phyloP scores from a whole-genome alignment of 2,797 vertebrate species.

The Lemur catta region DNA sequence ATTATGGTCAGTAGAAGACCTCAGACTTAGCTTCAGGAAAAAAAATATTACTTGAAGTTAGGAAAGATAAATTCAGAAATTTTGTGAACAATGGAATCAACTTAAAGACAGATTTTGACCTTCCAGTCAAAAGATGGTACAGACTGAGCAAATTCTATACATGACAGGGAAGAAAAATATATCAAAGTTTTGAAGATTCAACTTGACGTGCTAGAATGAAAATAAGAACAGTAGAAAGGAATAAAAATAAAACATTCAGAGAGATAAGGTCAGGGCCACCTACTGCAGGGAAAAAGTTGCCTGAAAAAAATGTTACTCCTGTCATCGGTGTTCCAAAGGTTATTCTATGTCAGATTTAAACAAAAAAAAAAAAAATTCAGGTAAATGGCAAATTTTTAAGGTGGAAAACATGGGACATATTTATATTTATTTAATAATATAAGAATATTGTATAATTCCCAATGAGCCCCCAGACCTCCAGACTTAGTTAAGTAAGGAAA shows the following conservation, averaged over 20 bases:
- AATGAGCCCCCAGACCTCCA: no score
- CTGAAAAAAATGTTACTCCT: background rate
- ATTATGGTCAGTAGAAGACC: background rate
- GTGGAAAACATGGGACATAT: background rate
- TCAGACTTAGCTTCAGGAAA: background rate
- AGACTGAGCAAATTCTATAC: background rate
- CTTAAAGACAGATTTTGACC: constrained; percentile 20
- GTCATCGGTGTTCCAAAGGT: background rate
- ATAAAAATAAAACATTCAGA: constrained; percentile 46
- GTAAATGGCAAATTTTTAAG: background rate
- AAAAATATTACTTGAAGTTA: background rate
- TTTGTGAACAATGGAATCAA: background rate
- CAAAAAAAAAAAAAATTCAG: background rate
- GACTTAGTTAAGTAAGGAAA: background rate
- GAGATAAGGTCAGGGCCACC: background rate
- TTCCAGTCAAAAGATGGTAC: background rate
- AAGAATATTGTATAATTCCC: background rate
- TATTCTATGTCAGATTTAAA: background rate
- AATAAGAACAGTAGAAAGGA: background rate
- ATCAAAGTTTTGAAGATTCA: constrained; percentile 36
- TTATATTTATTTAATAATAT: background rate
- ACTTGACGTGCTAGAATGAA: background rate
- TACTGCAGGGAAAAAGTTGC: background rate
- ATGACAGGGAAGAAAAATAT: background rate
- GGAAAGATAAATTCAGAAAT: background rate